Percentiles rank a stretch among this genome's conserved stretches.
Conservation (phyloP, 2,888 invertebrate species). For the Axea sp. region DNA sequence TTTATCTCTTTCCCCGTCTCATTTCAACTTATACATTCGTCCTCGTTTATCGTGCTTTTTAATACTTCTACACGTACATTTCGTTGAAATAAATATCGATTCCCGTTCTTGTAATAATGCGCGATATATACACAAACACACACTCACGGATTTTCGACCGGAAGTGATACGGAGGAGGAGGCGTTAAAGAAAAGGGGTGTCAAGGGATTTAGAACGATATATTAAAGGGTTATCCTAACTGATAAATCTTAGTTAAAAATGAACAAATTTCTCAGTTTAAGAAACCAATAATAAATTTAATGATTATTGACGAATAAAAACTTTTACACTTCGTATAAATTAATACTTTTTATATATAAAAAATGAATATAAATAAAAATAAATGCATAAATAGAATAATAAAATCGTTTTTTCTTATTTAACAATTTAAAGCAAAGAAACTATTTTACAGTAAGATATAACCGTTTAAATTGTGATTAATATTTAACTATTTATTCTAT, state of each 20-base stretch:
- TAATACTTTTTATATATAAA: not conserved
- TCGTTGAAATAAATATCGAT: constrained; percentile 51
- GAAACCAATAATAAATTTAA: constrained; percentile 15
- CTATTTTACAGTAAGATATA: no score
- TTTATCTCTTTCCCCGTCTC: constrained; percentile 8
- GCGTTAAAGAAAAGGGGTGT: constrained; percentile 34
- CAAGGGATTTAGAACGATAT: constrained; percentile 44
- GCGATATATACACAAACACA: constrained; percentile 23
- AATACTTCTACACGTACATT: constrained; percentile 26
- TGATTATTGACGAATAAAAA: constrained; percentile 24
- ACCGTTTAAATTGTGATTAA: no score
- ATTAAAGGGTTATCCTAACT: constrained; percentile 53
- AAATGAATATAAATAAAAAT: no score
- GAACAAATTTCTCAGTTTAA: constrained; percentile 20
- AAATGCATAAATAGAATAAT: no score
- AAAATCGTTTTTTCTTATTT: no score
- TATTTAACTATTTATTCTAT: no score
- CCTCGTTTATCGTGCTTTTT: constrained; percentile 16
- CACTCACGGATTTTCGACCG: constrained; percentile 8
- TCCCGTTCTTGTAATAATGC: constrained; percentile 45
- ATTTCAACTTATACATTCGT: not conserved
- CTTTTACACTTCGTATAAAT: not conserved
- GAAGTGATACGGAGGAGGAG: constrained; percentile 33
- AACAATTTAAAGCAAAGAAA: no score
- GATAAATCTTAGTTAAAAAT: constrained; percentile 53